Evolutionary conservation across 2,888 invertebrate genomes (phyloP), one percentile per base, ranked within the genome.

Genomic region (Bombyx huttoni): DNA sequence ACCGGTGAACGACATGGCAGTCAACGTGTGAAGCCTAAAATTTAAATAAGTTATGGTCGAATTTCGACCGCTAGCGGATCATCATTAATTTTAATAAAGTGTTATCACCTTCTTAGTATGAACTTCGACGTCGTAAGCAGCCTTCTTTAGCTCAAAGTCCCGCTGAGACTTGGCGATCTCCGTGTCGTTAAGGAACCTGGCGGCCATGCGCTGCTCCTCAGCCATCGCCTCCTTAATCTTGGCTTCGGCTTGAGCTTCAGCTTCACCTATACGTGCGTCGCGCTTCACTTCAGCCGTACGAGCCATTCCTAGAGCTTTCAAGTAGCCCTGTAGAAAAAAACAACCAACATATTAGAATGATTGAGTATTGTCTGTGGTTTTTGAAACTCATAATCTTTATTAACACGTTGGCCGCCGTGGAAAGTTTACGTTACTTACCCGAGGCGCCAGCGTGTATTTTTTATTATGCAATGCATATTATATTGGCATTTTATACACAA

Each of bases 151-250:
- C 82, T 98, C 98, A 77, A 98, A 99, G 81, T 99, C 98, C 58
- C 98, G 90, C 75, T 97, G 96, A 0, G 98, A 97, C 80, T 98
- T 98, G 1, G 98, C 98, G 55, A 99, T 98, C 81, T 98, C 98
- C 0, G 98, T 97, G 75, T 99, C 98, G 84, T 99, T 99, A 13
- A 96, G 86, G 78, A 97, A 97, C 56, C 96, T 92, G 0, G 98
- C 91, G 0, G 98, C 97, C 97, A 98, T 97, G 50, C 98, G 91
- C 76, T 98, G 96, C 78, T 98, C 98, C 76, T 98, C 98, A 0
- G 98, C 98, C 72, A 97, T 94, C 0, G 98, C 98, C 82, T 98
- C 98, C 72, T 96, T 96, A 65, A 97, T 97, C 68, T 92, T 93
- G 0, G 98, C 96, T 73, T 98, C 98, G 52, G 94, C 92, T 52